phyloP scores from a whole-genome alignment of 2,888 invertebrate species.

The Liodrosophila aerea region DNA sequence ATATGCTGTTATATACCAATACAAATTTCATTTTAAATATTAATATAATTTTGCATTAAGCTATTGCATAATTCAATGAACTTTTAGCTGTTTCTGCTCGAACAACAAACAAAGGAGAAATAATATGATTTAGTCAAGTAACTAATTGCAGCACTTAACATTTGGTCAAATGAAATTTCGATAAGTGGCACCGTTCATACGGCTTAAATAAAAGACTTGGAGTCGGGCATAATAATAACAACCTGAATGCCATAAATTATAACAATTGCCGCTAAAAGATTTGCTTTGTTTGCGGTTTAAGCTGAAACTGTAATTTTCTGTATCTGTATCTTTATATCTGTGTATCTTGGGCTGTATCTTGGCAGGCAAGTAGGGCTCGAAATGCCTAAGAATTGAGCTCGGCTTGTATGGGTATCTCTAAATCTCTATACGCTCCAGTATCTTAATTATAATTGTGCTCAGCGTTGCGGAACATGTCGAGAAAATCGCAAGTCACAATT shows the following conservation, averaged over 20 bases:
- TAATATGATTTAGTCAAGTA: background rate
- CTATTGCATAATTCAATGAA: constrained; percentile 5
- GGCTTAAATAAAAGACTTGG: constrained; percentile 22
- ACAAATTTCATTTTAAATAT: no score
- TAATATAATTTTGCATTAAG: no score
- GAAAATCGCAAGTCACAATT: constrained; percentile 52
- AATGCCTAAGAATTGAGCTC: background rate
- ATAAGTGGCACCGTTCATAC: constrained; percentile 25
- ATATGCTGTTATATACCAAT: no score
- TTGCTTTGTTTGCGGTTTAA: no score
- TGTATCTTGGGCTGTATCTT: constrained; percentile 4
- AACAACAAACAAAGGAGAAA: no score
- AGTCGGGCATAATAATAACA: constrained; percentile 10
- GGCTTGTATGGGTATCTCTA: background rate
- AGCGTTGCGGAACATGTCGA: constrained; percentile 61
- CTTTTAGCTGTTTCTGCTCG: background rate
- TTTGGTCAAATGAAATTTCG: constrained; percentile 28
- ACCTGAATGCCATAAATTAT: constrained; percentile 25
- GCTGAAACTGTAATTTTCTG: no score
- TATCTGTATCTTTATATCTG: background rate
- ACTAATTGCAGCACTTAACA: constrained; percentile 22
- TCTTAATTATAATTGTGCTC: constrained; percentile 57
- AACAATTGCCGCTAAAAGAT: constrained; percentile 20
- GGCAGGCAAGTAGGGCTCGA: constrained; percentile 6
- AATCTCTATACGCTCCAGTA: constrained; percentile 48